Evolutionary conservation across 2,797 vertebrate genomes (phyloP), one percentile per base, ranked within the genome.

Genomic region (Cottoperca gobio): DNA sequence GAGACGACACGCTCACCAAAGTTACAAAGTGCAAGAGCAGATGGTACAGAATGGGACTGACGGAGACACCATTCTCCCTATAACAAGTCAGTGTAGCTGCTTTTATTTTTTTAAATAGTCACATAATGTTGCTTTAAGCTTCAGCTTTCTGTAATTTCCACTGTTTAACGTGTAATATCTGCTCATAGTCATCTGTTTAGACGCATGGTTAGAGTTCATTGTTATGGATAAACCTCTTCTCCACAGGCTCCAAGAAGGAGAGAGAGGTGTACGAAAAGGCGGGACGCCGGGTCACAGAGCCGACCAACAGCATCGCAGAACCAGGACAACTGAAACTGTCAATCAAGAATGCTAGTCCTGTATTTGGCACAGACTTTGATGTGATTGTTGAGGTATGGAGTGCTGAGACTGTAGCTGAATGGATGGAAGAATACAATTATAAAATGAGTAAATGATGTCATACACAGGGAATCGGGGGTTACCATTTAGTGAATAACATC

Each of bases 341-440:
- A 23, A 91, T 96, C 77, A 94, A 88, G 66, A 91, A 93, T 14
- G 77, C 82, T 4, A 79, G 84, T 19, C 91, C 94, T 43, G 66
- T 95, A 11, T 93, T 94, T 52, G 95, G 95, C 61, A 94, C 94
- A 1, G 94, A 96, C 86, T 95, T 96, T 42, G 95, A 96, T 49
- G 91, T 95, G 63, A 84, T 94, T 39, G 79, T 95, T 68, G 92
- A 94, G 91, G 95, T 95, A 82, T 6, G 64, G 21, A 67, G 40
- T 5, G 9, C 9, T 55, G 17, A 53, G 11, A 28, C 42, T 33
- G 26, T 13, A 16, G n/a, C 6, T 52, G 54, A 48, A 43, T 46
- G 3, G 16, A 46, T 23, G 8, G 8, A 35, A 16, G n/a, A 12
- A 52, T 19, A 21, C 45, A 23, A 48, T 54, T 16, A 49, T 52